phyloP scores from a whole-genome alignment of 2,888 invertebrate species.

The Conomelus anceps region DNA sequence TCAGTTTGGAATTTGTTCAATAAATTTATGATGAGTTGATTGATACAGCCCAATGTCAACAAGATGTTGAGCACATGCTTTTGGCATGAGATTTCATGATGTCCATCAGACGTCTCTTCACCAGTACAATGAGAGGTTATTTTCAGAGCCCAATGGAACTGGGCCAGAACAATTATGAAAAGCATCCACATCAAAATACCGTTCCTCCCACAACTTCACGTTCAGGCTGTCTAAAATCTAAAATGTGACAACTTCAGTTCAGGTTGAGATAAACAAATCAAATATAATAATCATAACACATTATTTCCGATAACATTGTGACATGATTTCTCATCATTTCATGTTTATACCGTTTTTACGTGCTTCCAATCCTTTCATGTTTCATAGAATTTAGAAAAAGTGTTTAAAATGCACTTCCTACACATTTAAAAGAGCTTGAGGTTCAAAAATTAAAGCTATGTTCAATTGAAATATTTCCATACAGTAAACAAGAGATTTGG shows the following conservation, averaged over 20 bases:
- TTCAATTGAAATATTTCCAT: no score
- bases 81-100: neutral
- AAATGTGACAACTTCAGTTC: neutral
- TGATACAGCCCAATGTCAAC: neutral
- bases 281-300: neutral
- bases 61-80: neutral
- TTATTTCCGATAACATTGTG: neutral
- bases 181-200: neutral
- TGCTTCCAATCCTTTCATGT: no score
- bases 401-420: no score
- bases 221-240: no score
- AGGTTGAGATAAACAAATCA: neutral
- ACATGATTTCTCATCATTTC: no score
- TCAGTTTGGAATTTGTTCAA: neutral
- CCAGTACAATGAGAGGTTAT: neutral
- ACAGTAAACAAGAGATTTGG: no score
- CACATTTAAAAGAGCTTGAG: no score
- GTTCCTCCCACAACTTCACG: neutral
- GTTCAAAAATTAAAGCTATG: no score
- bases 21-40: neutral
- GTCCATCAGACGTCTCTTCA: neutral
- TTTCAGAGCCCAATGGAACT: neutral
- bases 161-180: neutral
- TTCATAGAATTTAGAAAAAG: no score
- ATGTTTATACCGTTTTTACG: no score